Conservation (phyloP, 2,888 invertebrate genomes). For the Endomychus coccineus region DNA sequence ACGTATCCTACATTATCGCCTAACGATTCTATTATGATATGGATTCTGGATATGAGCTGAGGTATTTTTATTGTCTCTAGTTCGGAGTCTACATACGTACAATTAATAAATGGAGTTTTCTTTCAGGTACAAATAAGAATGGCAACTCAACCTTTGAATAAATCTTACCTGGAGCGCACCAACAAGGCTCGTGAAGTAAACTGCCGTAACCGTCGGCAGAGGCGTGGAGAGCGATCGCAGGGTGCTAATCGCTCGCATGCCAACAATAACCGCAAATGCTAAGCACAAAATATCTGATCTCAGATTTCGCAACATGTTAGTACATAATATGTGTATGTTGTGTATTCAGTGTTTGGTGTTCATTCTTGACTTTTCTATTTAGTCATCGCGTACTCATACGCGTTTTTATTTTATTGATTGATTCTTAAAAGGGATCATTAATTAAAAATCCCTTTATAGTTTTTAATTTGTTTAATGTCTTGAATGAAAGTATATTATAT, state of each 20-base stretch:
- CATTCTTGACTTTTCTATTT: no score
- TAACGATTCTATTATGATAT: no score
- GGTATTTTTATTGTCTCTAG: no score
- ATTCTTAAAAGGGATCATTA: conserved; percentile 35
- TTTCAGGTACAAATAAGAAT: conserved; percentile 44
- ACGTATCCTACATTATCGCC: no score
- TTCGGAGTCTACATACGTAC: no score
- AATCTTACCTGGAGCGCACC: conserved; percentile 43
- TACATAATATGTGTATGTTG: conserved; percentile 1
- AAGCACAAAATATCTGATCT: conserved; percentile 36
- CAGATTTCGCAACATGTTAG: conserved; percentile 22
- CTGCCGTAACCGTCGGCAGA: conserved; percentile 42
- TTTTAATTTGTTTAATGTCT: no score
- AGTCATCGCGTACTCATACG: no score
- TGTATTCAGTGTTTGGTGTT: neutral
- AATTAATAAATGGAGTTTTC: no score
- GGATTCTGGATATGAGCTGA: no score
- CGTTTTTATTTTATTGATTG: conserved; percentile 20
- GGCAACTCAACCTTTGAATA: conserved; percentile 39
- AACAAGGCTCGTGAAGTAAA: conserved; percentile 50
- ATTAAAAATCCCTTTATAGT: conserved; percentile 37
- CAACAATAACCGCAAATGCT: conserved; percentile 51
- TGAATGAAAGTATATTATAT: no score
- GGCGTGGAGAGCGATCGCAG: conserved; percentile 44
- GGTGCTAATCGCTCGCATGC: conserved; percentile 44